Conservation (phyloP, 2,888 invertebrate species). For the Nasonovia ribisnigri region DNA sequence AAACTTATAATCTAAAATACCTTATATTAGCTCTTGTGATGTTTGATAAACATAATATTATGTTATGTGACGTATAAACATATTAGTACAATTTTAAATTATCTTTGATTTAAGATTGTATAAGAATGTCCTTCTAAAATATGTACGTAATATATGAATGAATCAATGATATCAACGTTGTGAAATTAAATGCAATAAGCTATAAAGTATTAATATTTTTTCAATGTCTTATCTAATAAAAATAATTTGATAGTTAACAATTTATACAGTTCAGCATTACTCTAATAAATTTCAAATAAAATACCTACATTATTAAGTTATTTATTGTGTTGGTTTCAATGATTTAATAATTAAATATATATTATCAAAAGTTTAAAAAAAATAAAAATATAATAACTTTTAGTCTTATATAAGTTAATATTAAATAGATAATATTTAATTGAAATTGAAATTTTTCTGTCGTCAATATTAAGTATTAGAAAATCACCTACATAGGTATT, state of each 20-base stretch:
- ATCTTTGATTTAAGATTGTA: neutral
- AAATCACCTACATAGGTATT: neutral
- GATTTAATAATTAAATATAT: neutral
- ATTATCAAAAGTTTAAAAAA: neutral
- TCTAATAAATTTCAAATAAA: neutral
- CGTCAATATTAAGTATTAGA: neutral
- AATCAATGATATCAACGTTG: neutral
- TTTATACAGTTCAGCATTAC: neutral
- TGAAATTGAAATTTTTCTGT: neutral
- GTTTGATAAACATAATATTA: neutral
- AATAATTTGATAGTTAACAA: neutral
- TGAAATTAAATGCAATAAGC: neutral
- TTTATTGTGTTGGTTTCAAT: neutral
- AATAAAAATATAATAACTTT: neutral
- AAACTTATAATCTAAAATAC: neutral
- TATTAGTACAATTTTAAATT: neutral
- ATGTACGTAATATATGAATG: neutral
- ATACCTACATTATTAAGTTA: neutral
- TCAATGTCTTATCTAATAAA: neutral
- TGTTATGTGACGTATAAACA: too few relatives aligned
- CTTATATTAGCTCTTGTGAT: neutral
- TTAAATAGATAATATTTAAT: neutral
- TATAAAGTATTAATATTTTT: neutral
- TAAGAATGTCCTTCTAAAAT: neutral
- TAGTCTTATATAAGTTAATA: neutral